Evolutionary conservation across 2,113 vertebrate species (phyloP).

Genomic region (Gallinago paraguaiae): DNA sequence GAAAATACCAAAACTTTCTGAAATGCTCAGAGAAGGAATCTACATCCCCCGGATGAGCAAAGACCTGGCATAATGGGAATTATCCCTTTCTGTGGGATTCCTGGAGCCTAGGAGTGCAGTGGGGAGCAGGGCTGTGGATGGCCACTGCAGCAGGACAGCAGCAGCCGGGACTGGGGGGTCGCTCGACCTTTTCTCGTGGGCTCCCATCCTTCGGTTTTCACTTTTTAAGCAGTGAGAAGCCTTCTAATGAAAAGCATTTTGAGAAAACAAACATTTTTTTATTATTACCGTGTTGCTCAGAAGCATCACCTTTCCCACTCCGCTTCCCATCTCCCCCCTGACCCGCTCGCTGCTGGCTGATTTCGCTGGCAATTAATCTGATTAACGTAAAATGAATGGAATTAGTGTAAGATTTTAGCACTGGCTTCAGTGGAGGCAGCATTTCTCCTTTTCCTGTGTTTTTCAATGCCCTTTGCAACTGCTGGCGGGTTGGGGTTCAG

Average conservation of each 20-base stretch:
- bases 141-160: neutral
- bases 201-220: neutral
- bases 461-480: neutral
- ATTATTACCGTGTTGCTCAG: neutral
- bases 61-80: neutral
- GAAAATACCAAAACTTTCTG: neutral
- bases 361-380: neutral
- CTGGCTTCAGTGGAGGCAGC: neutral
- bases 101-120: neutral
- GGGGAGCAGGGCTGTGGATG: neutral
- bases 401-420: neutral
- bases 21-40: neutral
- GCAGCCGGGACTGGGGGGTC: accelerated
- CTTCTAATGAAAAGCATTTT: neutral
- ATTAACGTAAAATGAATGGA: neutral
- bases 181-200: neutral
- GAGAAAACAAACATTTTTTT: neutral
- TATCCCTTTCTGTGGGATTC: accelerated
- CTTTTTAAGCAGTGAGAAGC: neutral
- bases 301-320: neutral
- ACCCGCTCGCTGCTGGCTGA: neutral
- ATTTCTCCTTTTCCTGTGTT: neutral
- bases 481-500: neutral
- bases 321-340: accelerated
- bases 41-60: neutral